Evolutionary conservation across 2,797 vertebrate species (phyloP).

Genomic region (Lateolabrax maculatus): DNA sequence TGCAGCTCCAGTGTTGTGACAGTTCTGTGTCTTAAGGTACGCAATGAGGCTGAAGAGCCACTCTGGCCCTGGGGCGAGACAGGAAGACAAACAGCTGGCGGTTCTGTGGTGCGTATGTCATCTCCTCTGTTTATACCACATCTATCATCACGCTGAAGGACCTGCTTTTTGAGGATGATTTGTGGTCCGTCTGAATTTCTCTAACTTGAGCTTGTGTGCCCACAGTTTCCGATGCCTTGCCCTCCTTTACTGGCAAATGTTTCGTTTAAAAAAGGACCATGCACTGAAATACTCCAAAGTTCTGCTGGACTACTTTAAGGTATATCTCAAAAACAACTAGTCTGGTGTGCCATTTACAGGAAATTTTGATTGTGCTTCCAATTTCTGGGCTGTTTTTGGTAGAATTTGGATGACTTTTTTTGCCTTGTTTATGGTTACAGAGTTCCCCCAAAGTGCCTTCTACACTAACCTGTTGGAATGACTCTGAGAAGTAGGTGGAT

Average conservation of each 20-base stretch:
- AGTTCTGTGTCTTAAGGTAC: constrained; percentile 87
- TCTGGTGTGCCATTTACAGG: neutral
- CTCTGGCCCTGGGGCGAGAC: constrained; percentile 90
- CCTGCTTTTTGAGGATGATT: constrained; percentile 45
- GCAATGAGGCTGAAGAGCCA: constrained; percentile 98
- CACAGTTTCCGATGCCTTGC: constrained; percentile 96
- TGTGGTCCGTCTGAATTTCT: constrained; percentile 26
- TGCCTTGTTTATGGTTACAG: constrained; percentile 80
- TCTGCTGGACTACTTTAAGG: constrained; percentile 98
- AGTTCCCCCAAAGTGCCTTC: constrained; percentile 93
- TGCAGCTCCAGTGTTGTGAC: constrained; percentile 31
- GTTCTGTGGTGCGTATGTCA: constrained; percentile 92
- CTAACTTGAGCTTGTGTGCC: constrained; percentile 58
- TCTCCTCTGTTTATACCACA: constrained; percentile 61
- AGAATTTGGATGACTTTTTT: neutral
- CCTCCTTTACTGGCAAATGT: constrained; percentile 99
- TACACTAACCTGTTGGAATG: constrained; percentile 87
- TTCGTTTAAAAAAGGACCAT: constrained; percentile 96
- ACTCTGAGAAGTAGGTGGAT: constrained; percentile 92
- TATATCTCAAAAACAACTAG: constrained; percentile 64
- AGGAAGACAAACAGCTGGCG: constrained; percentile 97
- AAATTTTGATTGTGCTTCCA: neutral
- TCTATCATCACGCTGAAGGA: constrained; percentile 46
- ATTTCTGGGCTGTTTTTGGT: neutral
- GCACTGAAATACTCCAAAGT: constrained; percentile 98